phyloP scores from a whole-genome alignment of 2,113 vertebrate genomes.

The Nansenia antarctica region DNA sequence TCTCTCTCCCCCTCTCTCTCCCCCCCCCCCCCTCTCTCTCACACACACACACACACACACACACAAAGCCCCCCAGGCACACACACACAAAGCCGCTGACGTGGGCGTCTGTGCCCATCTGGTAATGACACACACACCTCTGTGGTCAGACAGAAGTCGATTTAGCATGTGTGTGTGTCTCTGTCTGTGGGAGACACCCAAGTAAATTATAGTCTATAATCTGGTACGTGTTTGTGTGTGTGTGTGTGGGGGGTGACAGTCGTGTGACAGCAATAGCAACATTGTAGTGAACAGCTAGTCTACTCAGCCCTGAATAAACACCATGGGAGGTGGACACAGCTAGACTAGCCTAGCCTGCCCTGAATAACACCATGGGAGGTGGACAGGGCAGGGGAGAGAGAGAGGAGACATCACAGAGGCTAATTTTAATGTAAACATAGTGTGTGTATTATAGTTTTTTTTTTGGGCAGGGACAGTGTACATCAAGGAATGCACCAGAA shows the following conservation, averaged over 20 bases:
- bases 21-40: background rate
- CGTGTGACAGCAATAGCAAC: too few species aligned
- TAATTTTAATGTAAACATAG: background rate
- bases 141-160: slow-evolving; percentile 19
- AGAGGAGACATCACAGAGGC: too few species aligned
- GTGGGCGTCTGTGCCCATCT: slow-evolving; percentile 39
- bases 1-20: too few species aligned
- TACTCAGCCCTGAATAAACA: too few species aligned
- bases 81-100: slow-evolving; percentile 41
- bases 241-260: slow-evolving; percentile 19
- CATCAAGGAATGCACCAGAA: too few species aligned
- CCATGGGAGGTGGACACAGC: too few species aligned
- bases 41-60: background rate
- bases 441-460: too few species aligned
- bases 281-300: too few species aligned
- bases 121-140: slow-evolving; percentile 39
- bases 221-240: slow-evolving; percentile 15
- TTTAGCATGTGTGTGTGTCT: slow-evolving; percentile 27
- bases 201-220: slow-evolving; percentile 47
- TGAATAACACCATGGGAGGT: too few species aligned
- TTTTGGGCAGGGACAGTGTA: too few species aligned
- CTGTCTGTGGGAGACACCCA: slow-evolving; percentile 57
- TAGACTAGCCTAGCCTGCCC: too few species aligned
- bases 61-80: slow-evolving; percentile 1
- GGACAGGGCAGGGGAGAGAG: too few species aligned